Percentiles rank a stretch among this genome's conserved stretches.
Conservation (phyloP, 2,113 vertebrate species). For the Marmota monax region DNA sequence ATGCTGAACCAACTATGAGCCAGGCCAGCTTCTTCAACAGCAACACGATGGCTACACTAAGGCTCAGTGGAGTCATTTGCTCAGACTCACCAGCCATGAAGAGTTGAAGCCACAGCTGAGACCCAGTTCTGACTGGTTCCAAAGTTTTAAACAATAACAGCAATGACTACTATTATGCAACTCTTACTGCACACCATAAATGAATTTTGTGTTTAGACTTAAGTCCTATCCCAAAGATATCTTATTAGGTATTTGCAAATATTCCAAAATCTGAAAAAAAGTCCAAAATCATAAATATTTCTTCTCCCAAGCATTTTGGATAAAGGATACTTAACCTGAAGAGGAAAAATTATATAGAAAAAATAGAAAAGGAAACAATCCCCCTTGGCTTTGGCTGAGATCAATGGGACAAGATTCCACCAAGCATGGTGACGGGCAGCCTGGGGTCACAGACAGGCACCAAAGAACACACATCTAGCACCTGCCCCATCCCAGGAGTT, state of each 20-base stretch:
- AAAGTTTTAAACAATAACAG: neutral
- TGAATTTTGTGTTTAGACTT: neutral
- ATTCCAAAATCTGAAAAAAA: neutral
- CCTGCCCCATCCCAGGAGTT: neutral
- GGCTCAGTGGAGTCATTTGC: neutral
- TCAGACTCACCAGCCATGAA: neutral
- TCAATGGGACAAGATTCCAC: neutral
- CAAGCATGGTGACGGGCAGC: neutral
- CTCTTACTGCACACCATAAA: rapidly evolving
- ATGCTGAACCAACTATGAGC: neutral
- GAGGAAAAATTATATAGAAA: neutral
- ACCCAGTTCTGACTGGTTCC: neutral
- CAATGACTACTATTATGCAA: neutral
- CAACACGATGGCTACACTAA: neutral
- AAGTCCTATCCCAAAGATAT: neutral
- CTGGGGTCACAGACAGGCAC: neutral
- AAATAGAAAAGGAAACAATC: neutral
- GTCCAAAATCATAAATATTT: neutral
- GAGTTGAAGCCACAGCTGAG: neutral
- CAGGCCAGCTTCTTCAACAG: neutral
- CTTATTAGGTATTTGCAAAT: neutral
- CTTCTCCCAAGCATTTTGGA: neutral
- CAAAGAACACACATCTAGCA: neutral
- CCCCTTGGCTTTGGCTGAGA: neutral
- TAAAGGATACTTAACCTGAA: neutral